These are phyloP conservation scores for Pampus argenteus DNA, from an alignment of 2,797 vertebrate genomes.

Conservation along the genomic window DNA sequence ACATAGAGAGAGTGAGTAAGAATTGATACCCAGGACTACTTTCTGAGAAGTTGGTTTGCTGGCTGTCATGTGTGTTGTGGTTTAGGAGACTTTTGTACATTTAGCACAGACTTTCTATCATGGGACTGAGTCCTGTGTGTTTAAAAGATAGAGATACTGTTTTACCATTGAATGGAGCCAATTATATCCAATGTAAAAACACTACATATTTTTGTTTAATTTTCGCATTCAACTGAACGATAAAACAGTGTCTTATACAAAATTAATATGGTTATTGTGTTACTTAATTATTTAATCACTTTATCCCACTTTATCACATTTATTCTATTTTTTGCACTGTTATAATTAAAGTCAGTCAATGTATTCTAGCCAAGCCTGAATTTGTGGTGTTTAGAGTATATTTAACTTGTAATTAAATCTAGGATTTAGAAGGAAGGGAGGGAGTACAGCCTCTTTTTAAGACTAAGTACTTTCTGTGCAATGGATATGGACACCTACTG, in stretches of 20 bases:
- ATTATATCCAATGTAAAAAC: background rate
- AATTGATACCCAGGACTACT: constrained; percentile 68
- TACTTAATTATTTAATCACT: background rate
- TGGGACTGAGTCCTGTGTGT: constrained; percentile 21
- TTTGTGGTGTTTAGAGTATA: background rate
- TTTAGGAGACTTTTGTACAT: constrained; percentile 65
- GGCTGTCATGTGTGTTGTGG: constrained; percentile 68
- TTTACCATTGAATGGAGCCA: constrained; percentile 12
- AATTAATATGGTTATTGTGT: background rate
- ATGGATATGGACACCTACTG: constrained; percentile 20
- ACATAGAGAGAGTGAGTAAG: constrained; percentile 61
- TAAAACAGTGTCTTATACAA: background rate
- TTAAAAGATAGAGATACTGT: constrained; percentile 12
- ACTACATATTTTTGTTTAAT: background rate
- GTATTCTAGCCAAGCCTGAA: background rate
- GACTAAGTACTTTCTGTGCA: constrained; percentile 7
- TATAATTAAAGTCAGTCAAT: background rate
- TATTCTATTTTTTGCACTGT: background rate
- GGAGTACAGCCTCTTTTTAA: background rate
- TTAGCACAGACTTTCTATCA: constrained; percentile 47
- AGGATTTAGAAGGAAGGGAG: background rate
- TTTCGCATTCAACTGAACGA: background rate
- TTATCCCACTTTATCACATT: no score
- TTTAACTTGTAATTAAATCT: background rate
- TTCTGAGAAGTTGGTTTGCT: constrained; percentile 73